Percentiles rank a stretch among this genome's conserved stretches.
Evolutionary conservation across 2,888 invertebrate genomes (phyloP).

Genomic region (Acleris holmiana): DNA sequence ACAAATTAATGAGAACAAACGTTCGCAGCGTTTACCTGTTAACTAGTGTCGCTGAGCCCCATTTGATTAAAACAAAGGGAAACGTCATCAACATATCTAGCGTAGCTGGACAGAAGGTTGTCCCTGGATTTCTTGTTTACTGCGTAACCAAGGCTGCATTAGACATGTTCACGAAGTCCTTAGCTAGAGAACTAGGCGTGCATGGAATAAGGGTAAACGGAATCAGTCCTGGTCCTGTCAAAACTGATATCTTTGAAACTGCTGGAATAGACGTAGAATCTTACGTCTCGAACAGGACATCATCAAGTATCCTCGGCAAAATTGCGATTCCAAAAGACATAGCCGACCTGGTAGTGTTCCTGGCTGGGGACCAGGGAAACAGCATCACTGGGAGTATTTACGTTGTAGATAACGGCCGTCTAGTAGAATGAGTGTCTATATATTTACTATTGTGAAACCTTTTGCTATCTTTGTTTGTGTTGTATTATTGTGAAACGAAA

Average conservation of each 20-base stretch:
- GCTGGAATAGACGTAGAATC: constrained; percentile 87
- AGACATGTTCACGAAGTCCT: constrained; percentile 93
- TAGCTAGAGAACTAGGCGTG: constrained; percentile 89
- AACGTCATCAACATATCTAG: constrained; percentile 94
- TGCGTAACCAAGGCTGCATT: constrained; percentile 93
- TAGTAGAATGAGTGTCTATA: constrained; percentile 15
- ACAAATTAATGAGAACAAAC: constrained; percentile 90
- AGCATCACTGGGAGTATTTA: constrained; percentile 36
- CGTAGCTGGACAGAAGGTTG: constrained; percentile 90
- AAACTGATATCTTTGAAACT: constrained; percentile 90
- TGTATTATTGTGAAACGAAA: not conserved
- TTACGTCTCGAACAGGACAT: constrained; percentile 88
- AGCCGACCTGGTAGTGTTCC: constrained; percentile 90
- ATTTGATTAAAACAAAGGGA: constrained; percentile 88
- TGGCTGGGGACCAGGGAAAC: constrained; percentile 86
- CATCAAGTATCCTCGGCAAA: constrained; percentile 85
- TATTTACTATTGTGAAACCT: not conserved
- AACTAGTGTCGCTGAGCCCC: constrained; percentile 90
- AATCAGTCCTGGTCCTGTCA: constrained; percentile 92
- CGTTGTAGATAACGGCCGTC: constrained; percentile 36
- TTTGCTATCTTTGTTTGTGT: not conserved
- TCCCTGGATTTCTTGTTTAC: constrained; percentile 91
- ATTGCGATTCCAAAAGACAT: constrained; percentile 90
- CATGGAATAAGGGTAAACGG: constrained; percentile 90
- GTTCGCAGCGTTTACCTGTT: constrained; percentile 87